These are phyloP conservation scores for Athalia rosae DNA, from an alignment of 2,888 invertebrate species.

Conservation along the genomic window DNA sequence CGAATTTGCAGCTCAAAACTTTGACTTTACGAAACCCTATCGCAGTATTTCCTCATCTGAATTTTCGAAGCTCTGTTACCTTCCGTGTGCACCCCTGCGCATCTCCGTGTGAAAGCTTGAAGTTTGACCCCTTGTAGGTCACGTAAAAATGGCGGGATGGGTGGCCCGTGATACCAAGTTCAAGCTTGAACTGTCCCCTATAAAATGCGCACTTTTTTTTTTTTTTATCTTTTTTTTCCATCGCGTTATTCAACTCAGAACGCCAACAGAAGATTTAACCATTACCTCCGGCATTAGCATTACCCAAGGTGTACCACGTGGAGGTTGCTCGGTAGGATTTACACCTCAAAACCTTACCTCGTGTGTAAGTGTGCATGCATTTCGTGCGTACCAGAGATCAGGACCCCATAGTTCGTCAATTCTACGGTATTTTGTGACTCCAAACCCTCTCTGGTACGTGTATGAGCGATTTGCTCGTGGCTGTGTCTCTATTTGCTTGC, in stretches of 20 bases:
- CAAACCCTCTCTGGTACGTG: background rate
- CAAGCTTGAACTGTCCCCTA: background rate
- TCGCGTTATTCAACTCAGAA: background rate
- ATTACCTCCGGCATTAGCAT: slow-evolving; percentile 49
- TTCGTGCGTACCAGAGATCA: no score
- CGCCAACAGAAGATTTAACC: background rate
- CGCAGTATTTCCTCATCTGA: no score
- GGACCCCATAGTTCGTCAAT: no score
- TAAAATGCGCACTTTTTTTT: background rate
- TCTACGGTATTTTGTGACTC: no score
- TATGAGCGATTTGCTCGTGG: background rate
- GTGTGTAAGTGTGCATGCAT: background rate
- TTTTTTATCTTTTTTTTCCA: background rate
- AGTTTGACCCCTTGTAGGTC: background rate
- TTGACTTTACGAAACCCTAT: no score
- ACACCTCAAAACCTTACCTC: no score
- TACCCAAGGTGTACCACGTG: slow-evolving; percentile 49
- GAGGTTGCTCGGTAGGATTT: slow-evolving; percentile 48
- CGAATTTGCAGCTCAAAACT: no score
- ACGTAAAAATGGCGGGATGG: background rate
- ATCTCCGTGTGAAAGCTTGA: background rate
- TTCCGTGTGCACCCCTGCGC: background rate
- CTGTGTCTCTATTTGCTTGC: background rate
- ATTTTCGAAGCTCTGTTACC: background rate
- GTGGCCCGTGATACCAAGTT: background rate